Evolutionary conservation across 2,888 invertebrate genomes (phyloP).

Genomic region (Arge pagana): DNA sequence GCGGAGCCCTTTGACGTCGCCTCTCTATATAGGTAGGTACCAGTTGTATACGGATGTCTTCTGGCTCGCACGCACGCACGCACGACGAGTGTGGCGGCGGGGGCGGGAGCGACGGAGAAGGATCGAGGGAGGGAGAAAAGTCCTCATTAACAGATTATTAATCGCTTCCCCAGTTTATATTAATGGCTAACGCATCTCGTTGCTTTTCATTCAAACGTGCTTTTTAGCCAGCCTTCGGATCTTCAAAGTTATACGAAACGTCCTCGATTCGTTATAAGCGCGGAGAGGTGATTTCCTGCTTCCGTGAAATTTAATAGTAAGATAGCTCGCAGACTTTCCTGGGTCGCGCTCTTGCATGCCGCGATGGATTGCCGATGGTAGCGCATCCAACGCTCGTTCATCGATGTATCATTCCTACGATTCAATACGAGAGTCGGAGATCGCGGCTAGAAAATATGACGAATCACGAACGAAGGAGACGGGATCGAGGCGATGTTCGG

Average conservation of each 20-base stretch:
- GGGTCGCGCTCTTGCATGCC: slow-evolving; percentile 26
- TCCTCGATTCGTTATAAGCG: too few relatives aligned
- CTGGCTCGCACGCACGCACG: slow-evolving; percentile 36
- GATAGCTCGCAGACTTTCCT: slow-evolving; percentile 11
- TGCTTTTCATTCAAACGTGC: slow-evolving; percentile 7
- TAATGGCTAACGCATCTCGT: slow-evolving; percentile 50
- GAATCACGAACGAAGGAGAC: slow-evolving; percentile 13
- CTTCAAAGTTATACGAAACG: background rate
- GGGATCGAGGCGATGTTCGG: slow-evolving; percentile 4
- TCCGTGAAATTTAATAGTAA: background rate
- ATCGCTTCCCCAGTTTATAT: slow-evolving; percentile 51
- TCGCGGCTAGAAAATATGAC: too few relatives aligned
- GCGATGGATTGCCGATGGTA: background rate
- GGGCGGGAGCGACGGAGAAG: slow-evolving; percentile 29
- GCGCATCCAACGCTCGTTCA: too few relatives aligned
- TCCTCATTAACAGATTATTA: slow-evolving; percentile 56
- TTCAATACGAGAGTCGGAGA: too few relatives aligned
- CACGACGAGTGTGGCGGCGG: slow-evolving; percentile 28
- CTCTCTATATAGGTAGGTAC: too few relatives aligned
- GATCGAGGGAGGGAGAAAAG: slow-evolving; percentile 32
- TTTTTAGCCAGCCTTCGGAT: background rate
- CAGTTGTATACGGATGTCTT: slow-evolving; percentile 20
- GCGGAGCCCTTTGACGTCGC: slow-evolving; percentile 41
- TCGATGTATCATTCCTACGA: too few relatives aligned
- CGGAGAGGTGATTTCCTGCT: background rate